Percentiles rank a stretch among this genome's conserved stretches.
Conservation (phyloP, 2,888 invertebrate genomes). For the Carpatolechia fugitivella region DNA sequence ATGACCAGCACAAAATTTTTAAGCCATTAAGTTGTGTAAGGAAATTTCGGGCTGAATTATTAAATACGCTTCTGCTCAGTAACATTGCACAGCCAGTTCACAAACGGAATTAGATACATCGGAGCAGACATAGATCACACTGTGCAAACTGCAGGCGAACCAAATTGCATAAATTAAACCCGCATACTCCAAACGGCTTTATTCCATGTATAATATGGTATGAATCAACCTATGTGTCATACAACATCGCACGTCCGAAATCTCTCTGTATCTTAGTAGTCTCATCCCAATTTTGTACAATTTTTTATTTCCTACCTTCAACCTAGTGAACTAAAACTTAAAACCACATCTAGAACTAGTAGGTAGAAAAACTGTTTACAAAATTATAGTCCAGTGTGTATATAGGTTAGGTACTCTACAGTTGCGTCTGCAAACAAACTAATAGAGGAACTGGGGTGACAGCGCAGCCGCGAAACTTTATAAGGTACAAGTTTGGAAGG, state of each 20-base stretch:
- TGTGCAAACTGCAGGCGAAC: background rate
- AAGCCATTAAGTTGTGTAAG: background rate
- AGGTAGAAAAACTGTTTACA: background rate
- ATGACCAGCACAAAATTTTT: background rate
- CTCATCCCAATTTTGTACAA: too few relatives aligned
- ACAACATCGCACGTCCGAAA: background rate
- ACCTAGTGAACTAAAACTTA: background rate
- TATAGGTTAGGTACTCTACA: too few relatives aligned
- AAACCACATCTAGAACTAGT: background rate
- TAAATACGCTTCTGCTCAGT: too few relatives aligned
- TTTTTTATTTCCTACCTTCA: too few relatives aligned
- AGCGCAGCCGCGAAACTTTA: conserved; percentile 9
- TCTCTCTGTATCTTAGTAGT: too few relatives aligned
- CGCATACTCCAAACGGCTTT: background rate
- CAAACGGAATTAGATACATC: background rate
- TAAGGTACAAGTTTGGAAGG: background rate
- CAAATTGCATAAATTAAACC: background rate
- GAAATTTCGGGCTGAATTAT: too few relatives aligned
- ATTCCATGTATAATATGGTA: background rate
- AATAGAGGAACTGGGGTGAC: conserved; percentile 9
- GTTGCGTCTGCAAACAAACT: conserved; percentile 8
- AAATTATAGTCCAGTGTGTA: background rate
- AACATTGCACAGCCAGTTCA: too few relatives aligned
- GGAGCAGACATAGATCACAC: background rate
- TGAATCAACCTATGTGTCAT: background rate